Evolutionary conservation across 2,797 vertebrate species (phyloP).

Genomic region (Phoebastria nigripes): DNA sequence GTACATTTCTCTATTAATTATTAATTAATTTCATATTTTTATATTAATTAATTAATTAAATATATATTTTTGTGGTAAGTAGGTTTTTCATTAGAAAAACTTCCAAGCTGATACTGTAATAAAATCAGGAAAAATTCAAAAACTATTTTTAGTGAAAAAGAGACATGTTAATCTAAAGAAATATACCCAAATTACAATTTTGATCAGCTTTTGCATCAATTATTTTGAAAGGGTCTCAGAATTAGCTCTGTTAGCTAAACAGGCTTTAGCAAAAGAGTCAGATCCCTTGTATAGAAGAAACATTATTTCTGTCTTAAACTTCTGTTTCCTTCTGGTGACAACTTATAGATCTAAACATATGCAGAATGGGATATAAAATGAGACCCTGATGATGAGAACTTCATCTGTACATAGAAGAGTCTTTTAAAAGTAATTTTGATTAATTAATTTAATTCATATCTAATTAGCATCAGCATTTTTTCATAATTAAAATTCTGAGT

Average conservation of each 20-base stretch:
- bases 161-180: neutral
- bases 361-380: neutral
- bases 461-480: neutral
- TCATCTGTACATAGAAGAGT: neutral
- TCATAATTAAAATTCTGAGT: neutral
- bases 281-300: neutral
- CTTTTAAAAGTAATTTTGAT: neutral
- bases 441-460: neutral
- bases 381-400: neutral
- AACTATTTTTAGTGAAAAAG: neutral
- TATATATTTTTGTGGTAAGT: neutral
- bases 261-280: neutral
- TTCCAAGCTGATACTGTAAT: neutral
- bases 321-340: neutral
- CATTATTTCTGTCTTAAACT: neutral
- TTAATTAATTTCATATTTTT: neutral
- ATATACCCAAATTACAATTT: neutral
- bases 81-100: neutral
- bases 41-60: neutral
- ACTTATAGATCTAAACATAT: neutral
- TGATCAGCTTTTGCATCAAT: neutral
- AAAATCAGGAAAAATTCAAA: neutral
- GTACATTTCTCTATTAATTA: neutral
- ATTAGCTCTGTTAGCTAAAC: neutral
- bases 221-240: neutral